phyloP scores from a whole-genome alignment of 2,888 invertebrate species.

The Agrochola lota region DNA sequence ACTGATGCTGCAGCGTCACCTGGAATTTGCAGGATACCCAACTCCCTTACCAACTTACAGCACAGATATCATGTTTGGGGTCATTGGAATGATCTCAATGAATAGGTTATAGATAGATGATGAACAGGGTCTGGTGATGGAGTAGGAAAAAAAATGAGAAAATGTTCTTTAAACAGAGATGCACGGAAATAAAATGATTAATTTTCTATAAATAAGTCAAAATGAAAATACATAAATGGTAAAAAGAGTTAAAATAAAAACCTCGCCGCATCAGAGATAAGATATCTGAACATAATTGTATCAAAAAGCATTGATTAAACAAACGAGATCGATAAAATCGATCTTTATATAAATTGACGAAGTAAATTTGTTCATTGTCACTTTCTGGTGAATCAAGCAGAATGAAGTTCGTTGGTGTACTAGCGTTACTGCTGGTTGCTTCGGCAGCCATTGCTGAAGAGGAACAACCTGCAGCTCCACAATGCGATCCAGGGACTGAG shows the following conservation, averaged over 20 bases:
- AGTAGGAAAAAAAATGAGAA: no score
- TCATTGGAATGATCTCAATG: no score
- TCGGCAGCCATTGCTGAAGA: conserved; percentile 49
- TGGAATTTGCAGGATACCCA: no score
- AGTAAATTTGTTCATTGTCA: conserved; percentile 11
- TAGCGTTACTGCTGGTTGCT: conserved; percentile 52
- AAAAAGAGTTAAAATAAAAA: conserved; percentile 13
- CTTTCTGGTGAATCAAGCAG: conserved; percentile 16
- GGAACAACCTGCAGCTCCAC: conserved; percentile 72
- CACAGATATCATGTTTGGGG: no score
- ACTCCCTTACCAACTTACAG: no score
- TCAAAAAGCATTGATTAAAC: conserved; percentile 40
- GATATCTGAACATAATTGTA: conserved; percentile 35
- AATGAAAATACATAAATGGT: background rate
- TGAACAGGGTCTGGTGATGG: no score
- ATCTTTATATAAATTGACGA: conserved; percentile 56
- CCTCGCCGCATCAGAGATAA: conserved; percentile 26
- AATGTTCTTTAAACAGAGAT: background rate
- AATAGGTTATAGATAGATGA: no score
- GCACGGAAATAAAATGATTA: background rate
- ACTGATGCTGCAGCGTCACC: no score
- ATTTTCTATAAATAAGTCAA: background rate
- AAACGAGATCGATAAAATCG: conserved; percentile 45
- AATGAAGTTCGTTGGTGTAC: conserved; percentile 58
- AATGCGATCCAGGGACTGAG: conserved; percentile 75